These are phyloP conservation scores for Sapayoa aenigma DNA, from an alignment of 2,113 vertebrate genomes.

Conservation along the genomic window DNA sequence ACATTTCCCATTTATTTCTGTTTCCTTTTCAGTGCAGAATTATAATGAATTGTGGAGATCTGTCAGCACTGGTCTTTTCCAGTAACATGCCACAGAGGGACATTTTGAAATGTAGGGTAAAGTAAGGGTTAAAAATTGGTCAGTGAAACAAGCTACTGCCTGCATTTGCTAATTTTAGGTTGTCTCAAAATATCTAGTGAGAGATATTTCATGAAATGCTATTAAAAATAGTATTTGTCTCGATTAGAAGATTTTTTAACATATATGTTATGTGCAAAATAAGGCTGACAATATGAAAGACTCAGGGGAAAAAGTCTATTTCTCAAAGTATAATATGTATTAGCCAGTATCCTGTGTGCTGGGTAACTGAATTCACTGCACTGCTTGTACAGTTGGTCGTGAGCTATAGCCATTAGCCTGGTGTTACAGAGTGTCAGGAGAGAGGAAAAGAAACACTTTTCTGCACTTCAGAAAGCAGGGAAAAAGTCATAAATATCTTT, in stretches of 20 bases:
- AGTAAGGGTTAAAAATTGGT: neutral
- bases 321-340: neutral
- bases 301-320: neutral
- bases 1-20: neutral
- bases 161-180: neutral
- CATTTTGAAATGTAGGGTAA: neutral
- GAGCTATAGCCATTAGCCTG: neutral
- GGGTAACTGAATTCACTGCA: neutral
- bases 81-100: neutral
- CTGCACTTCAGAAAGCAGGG: neutral
- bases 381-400: neutral
- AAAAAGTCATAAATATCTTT: neutral
- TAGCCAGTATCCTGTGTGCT: neutral
- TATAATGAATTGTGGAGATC: neutral
- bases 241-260: neutral
- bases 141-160: neutral
- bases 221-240: neutral
- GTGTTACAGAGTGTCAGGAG: neutral
- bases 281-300: neutral
- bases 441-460: neutral
- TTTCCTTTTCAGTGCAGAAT: neutral
- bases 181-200: neutral
- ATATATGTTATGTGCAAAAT: neutral
- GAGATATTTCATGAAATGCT: neutral
- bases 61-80: neutral